These are phyloP conservation scores for Noturus placidus DNA, from an alignment of 2,113 vertebrate genomes.

Conservation along the genomic window DNA sequence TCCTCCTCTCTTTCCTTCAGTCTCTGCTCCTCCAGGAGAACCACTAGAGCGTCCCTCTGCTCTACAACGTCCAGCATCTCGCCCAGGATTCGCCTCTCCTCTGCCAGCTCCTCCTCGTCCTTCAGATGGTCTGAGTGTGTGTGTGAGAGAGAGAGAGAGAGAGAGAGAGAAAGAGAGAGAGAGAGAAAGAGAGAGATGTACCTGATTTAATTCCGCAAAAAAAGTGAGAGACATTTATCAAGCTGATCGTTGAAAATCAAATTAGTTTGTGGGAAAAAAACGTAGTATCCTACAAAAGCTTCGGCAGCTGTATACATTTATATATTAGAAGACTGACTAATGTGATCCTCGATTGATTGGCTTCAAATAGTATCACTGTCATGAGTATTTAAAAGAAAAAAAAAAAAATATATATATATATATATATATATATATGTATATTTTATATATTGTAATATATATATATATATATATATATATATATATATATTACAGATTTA, in stretches of 20 bases:
- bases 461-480: background rate
- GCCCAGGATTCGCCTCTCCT: constrained; percentile 88
- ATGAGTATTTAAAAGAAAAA: background rate
- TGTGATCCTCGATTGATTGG: background rate
- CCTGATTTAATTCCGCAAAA: background rate
- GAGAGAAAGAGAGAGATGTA: background rate
- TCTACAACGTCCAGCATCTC: constrained; percentile 98
- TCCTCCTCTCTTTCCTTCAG: constrained; percentile 85
- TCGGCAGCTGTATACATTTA: background rate
- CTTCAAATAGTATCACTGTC: background rate
- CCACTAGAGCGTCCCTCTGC: constrained; percentile 88
- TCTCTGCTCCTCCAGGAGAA: constrained; percentile 88
- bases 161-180: background rate
- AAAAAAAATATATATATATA: background rate
- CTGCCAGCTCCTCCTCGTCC: constrained; percentile 80
- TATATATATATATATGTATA: too few species aligned
- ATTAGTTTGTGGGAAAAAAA: background rate
- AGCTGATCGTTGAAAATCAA: background rate
- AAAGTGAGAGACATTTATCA: too few species aligned
- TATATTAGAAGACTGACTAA: background rate
- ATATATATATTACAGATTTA: background rate
- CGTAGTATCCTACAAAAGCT: background rate
- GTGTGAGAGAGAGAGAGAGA: background rate
- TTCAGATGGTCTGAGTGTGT: constrained; percentile 85
- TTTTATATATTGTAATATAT: too few species aligned